Base-by-base conservation (phyloP, 2,888 invertebrate genomes). In the Drosophila mercatorum region DNA sequence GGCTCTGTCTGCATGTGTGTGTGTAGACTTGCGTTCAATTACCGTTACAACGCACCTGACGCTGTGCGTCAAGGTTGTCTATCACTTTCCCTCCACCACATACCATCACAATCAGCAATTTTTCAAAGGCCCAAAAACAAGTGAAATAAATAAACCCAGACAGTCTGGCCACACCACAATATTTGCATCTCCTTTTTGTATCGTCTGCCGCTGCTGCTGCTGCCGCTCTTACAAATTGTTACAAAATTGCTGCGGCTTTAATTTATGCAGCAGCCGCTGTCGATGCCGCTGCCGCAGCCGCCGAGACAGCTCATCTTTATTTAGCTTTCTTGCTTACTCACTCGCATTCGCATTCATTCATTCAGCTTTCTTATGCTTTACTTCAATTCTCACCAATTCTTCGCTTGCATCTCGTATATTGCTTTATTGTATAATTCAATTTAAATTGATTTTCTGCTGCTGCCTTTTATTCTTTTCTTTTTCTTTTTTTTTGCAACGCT, bases 361-460 rank as follows among this genome's bases (percentile, higher is more conserved):
- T 74, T 78, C 61, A 79, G 79, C 26, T 59, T 44, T 49, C n/a
- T 41, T 36, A 28, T 46, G 38, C 46, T 7, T 52, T 41, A 12
- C 58, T 72, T 75, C 64, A 75, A 65, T 80, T 72, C 57, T 64
- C 49, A 44, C 65, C 80, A 70, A 68, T 74, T 80, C 67, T 64
- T 70, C 64, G 47, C 64, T 59, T 75, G 68, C 81, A 77, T 69
- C 68, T 62, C 72, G 62, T 62, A 63, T 64, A 40, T 59, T 49
- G 47, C 34, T 75, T 78, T 59, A 73, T 78, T 82, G 80, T 87
- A 76, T 87, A 80, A 84, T 84, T 84, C 71, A 87, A 81, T 87
- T 84, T 79, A 85, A 85, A 85, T 88, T 85, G 81, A 88, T 85
- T 85, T 84, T 81, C 61, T 44, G 58, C 52, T 66, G 58, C 43